phyloP scores from a whole-genome alignment of 2,888 invertebrate species.

The Chrysolina oricalcia region DNA sequence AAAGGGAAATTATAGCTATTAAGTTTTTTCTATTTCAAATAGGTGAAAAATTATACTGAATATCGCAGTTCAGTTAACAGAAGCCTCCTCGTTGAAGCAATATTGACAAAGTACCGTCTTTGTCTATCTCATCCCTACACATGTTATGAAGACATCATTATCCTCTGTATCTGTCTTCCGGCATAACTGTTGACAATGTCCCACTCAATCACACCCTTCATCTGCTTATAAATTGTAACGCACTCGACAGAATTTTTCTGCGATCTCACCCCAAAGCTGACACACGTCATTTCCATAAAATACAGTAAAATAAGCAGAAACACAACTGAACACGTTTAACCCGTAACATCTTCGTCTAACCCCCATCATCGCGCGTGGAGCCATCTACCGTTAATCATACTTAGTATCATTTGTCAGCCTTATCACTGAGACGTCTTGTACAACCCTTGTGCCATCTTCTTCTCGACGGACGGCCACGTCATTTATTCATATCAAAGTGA shows the following conservation, averaged over 20 bases:
- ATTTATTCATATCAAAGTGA: conserved; percentile 54
- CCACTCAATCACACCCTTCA: not conserved
- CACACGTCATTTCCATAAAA: conserved; percentile 45
- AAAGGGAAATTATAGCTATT: too few relatives aligned
- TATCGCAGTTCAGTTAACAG: too few relatives aligned
- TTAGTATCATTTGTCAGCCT: conserved; percentile 63
- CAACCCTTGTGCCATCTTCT: conserved; percentile 54
- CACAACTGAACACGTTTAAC: conserved; percentile 31
- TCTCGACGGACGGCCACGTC: conserved; percentile 47
- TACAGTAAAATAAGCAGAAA: conserved; percentile 45
- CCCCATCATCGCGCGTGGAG: conserved; percentile 39
- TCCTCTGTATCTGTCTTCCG: not conserved
- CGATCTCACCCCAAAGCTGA: conserved; percentile 34
- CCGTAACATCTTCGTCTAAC: conserved; percentile 34
- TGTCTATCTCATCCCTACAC: too few relatives aligned
- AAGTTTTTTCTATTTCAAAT: too few relatives aligned
- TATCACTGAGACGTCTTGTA: conserved; percentile 58
- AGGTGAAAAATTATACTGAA: too few relatives aligned
- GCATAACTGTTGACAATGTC: conserved; percentile 13
- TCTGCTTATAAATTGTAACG: not conserved
- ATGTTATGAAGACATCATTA: not conserved
- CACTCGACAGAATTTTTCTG: conserved; percentile 22
- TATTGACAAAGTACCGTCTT: not conserved
- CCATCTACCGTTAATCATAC: conserved; percentile 59
- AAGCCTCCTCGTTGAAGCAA: too few relatives aligned